Evolutionary conservation across 2,888 invertebrate species (phyloP), one percentile per base, ranked within the genome.

Genomic region (Philopedon plagiatum): DNA sequence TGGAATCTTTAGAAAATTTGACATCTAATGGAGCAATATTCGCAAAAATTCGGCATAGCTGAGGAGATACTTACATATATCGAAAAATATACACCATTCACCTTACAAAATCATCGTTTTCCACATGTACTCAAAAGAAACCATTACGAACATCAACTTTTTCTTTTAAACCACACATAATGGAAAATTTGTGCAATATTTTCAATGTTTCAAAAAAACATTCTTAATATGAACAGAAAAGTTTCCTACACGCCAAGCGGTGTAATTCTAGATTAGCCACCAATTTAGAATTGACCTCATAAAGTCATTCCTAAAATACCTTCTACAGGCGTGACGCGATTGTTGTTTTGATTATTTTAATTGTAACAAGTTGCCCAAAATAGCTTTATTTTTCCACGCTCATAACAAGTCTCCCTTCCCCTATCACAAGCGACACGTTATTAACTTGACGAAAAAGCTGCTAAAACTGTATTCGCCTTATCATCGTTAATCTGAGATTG

Each of bases 321-420:
- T 34, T n/a, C 19, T 37, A 41, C 51, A 60, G 51, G 64, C 71
- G 71, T 71, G 71, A 71, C 71, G 60, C 41, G 68, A 69, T 69
- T 34, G 26, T 62, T 68, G 68, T 69, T 61, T 49, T 58, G 71
- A 71, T 71, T 71, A 71, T 29, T 60, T 58, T 71, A 65, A 71
- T 71, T 63, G 58, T 62, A 62, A 60, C 49, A 54, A 37, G 71
- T 37, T 65, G 39, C 64, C 65, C 29, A 54, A 71, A 71, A 71
- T 64, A 51, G 58, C 56, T 49, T 51, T 71, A 60, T 60, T 57
- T 51, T 70, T 71, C 65, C 71, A 71, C 65, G 71, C 71, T 54
- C 9, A 54, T 13, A 54, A 54, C 51, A 54, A 29, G 51, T 54
- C 29, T 15, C 7, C 29, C 26, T 26, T 26, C 49, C 13, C 29